A percentile compares a stretch with the other conserved stretches of the same genome.
Evolutionary conservation across 2,113 vertebrate genomes (phyloP).

Genomic region (Melanostigma gelatinosum): DNA sequence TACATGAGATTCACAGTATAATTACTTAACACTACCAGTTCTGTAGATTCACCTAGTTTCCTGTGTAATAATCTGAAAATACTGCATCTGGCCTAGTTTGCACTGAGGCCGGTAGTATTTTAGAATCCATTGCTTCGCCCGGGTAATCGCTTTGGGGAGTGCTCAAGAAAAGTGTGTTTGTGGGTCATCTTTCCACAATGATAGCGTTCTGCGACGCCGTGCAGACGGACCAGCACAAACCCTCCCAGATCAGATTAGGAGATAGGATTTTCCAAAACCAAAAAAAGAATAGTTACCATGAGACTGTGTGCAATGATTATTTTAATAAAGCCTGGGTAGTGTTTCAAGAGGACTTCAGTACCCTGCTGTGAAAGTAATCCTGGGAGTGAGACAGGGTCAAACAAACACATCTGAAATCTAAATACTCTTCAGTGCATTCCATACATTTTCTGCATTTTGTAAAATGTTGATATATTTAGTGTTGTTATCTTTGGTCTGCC

Average conservation of each 20-base stretch:
- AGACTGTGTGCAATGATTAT: constrained; percentile 51
- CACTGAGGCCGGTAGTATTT: constrained; percentile 53
- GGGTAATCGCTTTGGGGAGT: constrained; percentile 53
- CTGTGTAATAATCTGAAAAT: constrained; percentile 26
- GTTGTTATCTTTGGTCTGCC: neutral
- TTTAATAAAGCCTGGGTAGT: constrained; percentile 51
- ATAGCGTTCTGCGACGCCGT: constrained; percentile 30
- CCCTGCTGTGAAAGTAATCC: constrained; percentile 34
- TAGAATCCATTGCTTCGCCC: constrained; percentile 40
- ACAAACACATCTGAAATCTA: constrained; percentile 30
- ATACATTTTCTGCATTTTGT: constrained; percentile 7
- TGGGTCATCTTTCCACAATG: constrained; percentile 66
- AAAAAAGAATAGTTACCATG: constrained; percentile 36
- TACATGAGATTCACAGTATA: neutral
- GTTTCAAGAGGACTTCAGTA: constrained; percentile 27
- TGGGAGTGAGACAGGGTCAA: constrained; percentile 5
- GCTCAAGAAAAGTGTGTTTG: constrained; percentile 70
- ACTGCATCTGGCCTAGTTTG: constrained; percentile 59
- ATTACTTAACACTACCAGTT: neutral
- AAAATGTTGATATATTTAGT: neutral
- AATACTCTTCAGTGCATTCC: neutral
- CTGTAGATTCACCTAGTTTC: neutral
- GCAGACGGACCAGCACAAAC: constrained; percentile 3
- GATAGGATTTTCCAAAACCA: constrained; percentile 53
- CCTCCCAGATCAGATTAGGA: constrained; percentile 53